These are phyloP conservation scores for Dimorphilus gyrociliatus DNA, from an alignment of 2,888 invertebrate species.

Conservation along the genomic window DNA sequence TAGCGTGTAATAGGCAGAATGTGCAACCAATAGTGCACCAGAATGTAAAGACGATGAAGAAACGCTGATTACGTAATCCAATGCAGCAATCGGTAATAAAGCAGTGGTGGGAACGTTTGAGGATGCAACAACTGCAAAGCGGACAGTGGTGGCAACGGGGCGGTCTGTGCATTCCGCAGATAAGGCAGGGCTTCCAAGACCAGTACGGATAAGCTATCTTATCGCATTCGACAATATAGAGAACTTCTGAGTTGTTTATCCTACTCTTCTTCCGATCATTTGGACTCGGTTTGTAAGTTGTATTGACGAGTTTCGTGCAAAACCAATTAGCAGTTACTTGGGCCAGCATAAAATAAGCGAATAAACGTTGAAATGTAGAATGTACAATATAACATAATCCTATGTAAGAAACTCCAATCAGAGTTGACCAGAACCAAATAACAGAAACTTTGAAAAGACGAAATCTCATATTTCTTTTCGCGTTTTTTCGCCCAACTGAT, in stretches of 20 bases:
- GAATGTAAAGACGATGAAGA: slow-evolving; percentile 23
- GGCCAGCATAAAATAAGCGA: slow-evolving; percentile 16
- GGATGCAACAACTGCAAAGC: slow-evolving; percentile 23
- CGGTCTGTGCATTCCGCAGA: slow-evolving; percentile 20
- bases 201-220: slow-evolving; percentile 23
- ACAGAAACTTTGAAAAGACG: slow-evolving; percentile 6
- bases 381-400: slow-evolving; percentile 18
- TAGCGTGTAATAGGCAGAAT: slow-evolving; percentile 14
- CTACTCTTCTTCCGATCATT: neutral
- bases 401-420: slow-evolving; percentile 10
- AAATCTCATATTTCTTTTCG: too few species aligned
- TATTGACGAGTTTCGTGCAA: slow-evolving; percentile 18
- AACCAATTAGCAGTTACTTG: slow-evolving; percentile 23
- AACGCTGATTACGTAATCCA: slow-evolving; percentile 25
- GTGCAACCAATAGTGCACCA: slow-evolving; percentile 16
- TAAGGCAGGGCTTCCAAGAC: slow-evolving; percentile 27
- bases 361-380: slow-evolving; percentile 5
- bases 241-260: neutral
- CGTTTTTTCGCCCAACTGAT: too few species aligned
- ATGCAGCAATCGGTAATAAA: slow-evolving; percentile 27
- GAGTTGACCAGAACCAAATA: slow-evolving; percentile 13
- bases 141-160: slow-evolving; percentile 30
- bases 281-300: slow-evolving; percentile 12
- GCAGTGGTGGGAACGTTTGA: slow-evolving; percentile 33
- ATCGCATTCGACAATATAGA: neutral